Evolutionary conservation across 2,113 vertebrate species (phyloP).

Genomic region (Spermophilus dauricus): DNA sequence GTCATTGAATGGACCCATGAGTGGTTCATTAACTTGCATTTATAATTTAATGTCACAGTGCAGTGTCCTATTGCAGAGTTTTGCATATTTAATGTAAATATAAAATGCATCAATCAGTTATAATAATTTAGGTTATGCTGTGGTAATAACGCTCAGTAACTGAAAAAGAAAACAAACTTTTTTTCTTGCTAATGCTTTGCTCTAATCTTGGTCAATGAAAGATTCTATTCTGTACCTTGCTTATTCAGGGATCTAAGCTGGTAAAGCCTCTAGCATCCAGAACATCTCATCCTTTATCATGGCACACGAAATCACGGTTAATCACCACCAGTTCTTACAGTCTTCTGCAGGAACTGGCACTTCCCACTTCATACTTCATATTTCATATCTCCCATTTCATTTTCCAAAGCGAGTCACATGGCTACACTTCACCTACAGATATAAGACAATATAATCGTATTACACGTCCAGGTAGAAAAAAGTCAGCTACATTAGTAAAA

Average conservation of each 20-base stretch:
- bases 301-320: neutral
- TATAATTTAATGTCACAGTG: neutral
- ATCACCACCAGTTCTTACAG: neutral
- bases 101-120: neutral
- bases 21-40: neutral
- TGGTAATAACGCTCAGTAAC: neutral
- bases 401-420: neutral
- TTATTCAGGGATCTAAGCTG: neutral
- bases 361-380: neutral
- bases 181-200: constrained; percentile 28
- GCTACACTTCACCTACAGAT: neutral
- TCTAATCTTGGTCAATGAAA: neutral
- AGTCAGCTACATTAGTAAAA: neutral
- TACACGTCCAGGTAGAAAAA: neutral
- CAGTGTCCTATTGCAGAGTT: neutral
- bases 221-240: neutral
- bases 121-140: constrained; percentile 12
- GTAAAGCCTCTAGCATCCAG: neutral
- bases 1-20: neutral
- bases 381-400: neutral
- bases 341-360: neutral
- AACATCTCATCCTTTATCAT: neutral
- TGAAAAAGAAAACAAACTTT: neutral
- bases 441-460: neutral
- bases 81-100: constrained; percentile 16